Evolutionary conservation across 2,797 vertebrate genomes (phyloP).

Genomic region (Florisuga fusca): DNA sequence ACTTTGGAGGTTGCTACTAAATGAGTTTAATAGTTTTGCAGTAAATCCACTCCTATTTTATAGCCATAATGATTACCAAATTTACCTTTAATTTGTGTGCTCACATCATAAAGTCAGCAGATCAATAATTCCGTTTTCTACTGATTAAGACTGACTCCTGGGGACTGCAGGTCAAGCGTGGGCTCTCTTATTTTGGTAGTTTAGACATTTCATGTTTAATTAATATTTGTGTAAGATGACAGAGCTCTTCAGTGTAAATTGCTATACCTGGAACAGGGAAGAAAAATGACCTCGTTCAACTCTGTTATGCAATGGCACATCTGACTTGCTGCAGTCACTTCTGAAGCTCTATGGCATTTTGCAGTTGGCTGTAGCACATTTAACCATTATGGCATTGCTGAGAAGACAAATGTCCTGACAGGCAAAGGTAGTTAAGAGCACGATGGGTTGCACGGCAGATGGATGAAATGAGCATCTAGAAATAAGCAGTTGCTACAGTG

Average conservation of each 20-base stretch:
- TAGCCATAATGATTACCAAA: not conserved
- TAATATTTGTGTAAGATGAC: slow-evolving; percentile 12
- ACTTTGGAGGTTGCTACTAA: not conserved
- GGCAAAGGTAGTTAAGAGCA: slow-evolving; percentile 12
- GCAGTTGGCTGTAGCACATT: not conserved
- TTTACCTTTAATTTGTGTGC: not conserved
- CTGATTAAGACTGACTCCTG: not conserved
- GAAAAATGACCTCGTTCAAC: slow-evolving; percentile 7
- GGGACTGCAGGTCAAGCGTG: not conserved
- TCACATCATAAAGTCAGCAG: not conserved
- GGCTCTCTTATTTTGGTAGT: not conserved
- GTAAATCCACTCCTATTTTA: not conserved
- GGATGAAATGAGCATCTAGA: slow-evolving; percentile 16
- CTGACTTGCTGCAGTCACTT: not conserved
- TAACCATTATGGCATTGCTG: not conserved
- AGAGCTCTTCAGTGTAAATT: not conserved
- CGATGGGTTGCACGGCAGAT: not conserved
- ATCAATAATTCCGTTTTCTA: not conserved
- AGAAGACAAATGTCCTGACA: slow-evolving; percentile 47
- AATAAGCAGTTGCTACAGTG: slow-evolving; percentile 3
- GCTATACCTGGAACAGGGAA: not conserved
- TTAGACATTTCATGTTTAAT: slow-evolving; percentile 5
- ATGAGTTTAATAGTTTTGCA: not conserved
- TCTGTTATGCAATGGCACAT: not conserved
- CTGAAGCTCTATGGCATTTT: slow-evolving; percentile 29